Conservation (phyloP, 64 coral and sea anemone species). For the Orbicella faveolata region DNA sequence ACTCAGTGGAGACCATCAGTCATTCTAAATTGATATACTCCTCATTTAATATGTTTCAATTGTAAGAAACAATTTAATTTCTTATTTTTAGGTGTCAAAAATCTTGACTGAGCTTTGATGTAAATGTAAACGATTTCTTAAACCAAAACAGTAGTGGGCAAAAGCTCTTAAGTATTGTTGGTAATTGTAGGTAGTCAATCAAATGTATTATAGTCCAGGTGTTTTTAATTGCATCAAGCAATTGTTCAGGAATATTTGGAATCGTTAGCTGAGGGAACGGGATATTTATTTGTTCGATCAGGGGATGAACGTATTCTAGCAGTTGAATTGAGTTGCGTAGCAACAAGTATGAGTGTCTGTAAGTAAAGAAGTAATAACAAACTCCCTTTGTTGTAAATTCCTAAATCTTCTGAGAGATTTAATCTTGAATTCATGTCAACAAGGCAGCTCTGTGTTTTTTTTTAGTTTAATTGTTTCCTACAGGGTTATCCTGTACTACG, state of each 20-base stretch:
- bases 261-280: too few relatives aligned
- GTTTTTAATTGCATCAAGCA: not conserved
- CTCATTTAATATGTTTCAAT: not conserved
- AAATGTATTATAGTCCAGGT: not conserved
- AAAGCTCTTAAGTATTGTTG: not conserved
- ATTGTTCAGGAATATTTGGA: too few relatives aligned
- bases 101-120: not conserved
- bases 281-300: too few relatives aligned
- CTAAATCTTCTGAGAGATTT: not conserved
- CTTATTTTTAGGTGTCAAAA: not conserved
- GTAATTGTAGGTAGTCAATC: not conserved
- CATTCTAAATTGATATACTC: not conserved
- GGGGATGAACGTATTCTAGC: too few relatives aligned
- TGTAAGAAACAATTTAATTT: conserved; percentile 12
- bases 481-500: not conserved
- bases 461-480: not conserved
- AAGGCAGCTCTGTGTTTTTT: not conserved
- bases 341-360: too few relatives aligned
- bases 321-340: too few relatives aligned
- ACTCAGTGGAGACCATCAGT: not conserved
- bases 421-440: not conserved
- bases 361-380: too few relatives aligned
- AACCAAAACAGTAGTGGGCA: not conserved
- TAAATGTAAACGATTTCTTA: not conserved
- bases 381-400: too few relatives aligned